These are phyloP conservation scores for Dolichomitus sp. DNA, from an alignment of 2,888 invertebrate genomes.

Conservation along the genomic window DNA sequence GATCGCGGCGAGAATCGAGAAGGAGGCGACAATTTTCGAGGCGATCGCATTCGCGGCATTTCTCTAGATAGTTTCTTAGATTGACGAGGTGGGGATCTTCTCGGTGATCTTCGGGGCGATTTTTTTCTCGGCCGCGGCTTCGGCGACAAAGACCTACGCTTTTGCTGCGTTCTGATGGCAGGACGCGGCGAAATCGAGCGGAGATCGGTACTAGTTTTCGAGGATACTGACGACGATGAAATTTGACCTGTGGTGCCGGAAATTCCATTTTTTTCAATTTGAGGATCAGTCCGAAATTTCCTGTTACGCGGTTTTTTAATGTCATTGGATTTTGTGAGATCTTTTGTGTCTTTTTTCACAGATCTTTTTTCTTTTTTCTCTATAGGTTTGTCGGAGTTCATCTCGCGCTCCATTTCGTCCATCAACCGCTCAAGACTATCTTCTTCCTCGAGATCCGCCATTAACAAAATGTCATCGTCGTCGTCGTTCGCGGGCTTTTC, in stretches of 20 bases:
- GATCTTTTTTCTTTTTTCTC: conserved; percentile 73
- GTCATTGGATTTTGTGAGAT: conserved; percentile 72
- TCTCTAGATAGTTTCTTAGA: conserved; percentile 71
- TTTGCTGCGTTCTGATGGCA: conserved; percentile 70
- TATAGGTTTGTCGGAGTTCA: conserved; percentile 77
- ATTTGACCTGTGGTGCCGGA: conserved; percentile 32
- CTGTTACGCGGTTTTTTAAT: conserved; percentile 58
- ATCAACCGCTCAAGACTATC: conserved; percentile 87
- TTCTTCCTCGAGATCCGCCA: conserved; percentile 85
- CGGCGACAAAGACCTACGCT: conserved; percentile 77
- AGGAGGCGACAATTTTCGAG: conserved; percentile 67
- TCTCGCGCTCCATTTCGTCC: conserved; percentile 87
- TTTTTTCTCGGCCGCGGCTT: conserved; percentile 73
- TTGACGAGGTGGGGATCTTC: conserved; percentile 65
- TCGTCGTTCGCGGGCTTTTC: conserved; percentile 79
- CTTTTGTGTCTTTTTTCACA: conserved; percentile 59
- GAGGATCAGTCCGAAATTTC: conserved; percentile 57
- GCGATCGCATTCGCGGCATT: conserved; percentile 53
- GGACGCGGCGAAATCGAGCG: conserved; percentile 75
- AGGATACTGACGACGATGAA: conserved; percentile 34
- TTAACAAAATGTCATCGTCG: conserved; percentile 83
- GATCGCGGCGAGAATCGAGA: conserved; percentile 80
- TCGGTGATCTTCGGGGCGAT: conserved; percentile 74
- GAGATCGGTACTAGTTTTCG: conserved; percentile 70
- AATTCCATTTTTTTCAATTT: conserved; percentile 52